Conservation (phyloP, 2,113 vertebrate genomes). For the Geococcyx californianus region DNA sequence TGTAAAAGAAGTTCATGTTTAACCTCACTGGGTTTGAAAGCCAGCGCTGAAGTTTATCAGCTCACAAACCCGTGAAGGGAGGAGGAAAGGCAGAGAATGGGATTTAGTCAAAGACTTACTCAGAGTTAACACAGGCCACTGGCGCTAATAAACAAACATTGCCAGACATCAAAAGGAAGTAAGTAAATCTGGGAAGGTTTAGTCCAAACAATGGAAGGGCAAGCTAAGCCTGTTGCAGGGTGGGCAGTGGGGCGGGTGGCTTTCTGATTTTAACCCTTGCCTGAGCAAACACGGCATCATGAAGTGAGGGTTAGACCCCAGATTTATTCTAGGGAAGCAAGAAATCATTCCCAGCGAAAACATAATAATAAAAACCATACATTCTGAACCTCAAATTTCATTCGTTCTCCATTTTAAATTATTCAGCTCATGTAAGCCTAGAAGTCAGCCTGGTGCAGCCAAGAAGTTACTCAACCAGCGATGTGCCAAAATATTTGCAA, state of each 20-base stretch:
- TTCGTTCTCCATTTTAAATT: not conserved
- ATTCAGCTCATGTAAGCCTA: not conserved
- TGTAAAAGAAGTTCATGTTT: constrained; percentile 71
- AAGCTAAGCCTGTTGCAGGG: constrained; percentile 54
- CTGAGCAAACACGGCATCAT: not conserved
- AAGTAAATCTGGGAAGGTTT: constrained; percentile 72
- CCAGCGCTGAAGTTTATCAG: constrained; percentile 66
- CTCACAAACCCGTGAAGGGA: constrained; percentile 65
- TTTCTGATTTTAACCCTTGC: constrained; percentile 70
- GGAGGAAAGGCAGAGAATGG: constrained; percentile 65
- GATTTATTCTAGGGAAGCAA: not conserved
- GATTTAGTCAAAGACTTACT: constrained; percentile 69
- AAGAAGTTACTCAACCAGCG: not conserved
- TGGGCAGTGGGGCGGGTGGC: constrained; percentile 39
- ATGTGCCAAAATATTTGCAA: not conserved
- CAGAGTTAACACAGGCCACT: constrained; percentile 70
- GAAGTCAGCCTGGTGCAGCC: not conserved
- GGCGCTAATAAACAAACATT: constrained; percentile 79
- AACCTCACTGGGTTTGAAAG: constrained; percentile 63
- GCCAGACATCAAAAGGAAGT: constrained; percentile 77
- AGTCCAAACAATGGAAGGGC: constrained; percentile 74
- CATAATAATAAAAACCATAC: not conserved
- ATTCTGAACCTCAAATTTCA: not conserved
- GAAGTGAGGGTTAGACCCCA: not conserved
- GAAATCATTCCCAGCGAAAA: not conserved